Evolutionary conservation across 2,113 vertebrate species (phyloP), one percentile per base, ranked within the genome.

Genomic region (Misgurnus anguillicaudatus): DNA sequence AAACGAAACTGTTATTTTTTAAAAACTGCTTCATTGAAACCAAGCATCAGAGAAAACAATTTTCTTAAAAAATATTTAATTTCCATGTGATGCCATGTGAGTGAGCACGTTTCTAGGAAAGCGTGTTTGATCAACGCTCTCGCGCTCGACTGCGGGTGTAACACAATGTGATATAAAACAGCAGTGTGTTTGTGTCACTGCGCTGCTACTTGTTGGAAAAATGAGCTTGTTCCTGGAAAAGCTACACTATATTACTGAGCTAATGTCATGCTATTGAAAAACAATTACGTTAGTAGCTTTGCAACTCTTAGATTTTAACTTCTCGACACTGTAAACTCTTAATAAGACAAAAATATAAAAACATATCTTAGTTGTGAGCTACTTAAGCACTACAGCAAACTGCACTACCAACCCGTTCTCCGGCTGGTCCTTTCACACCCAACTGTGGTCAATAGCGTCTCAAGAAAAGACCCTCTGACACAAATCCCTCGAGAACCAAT

Each of bases 401-500:
- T 64, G 45, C 41, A 51, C 11, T 14, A 24, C 24, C 36, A 17
- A 51, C 42, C 64, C n/a, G 47, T 64, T 60, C 68, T 47, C 53
- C 24, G 67, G 63, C 68, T 64, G 77, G 41, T 17, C 42, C 82
- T 88, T 51, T 57, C 53, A 17, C 78, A 79, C 66, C 45, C n/a
- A 60, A 13, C 55, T 80, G 72, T 36, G 68, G 80, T 61, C 73
- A 39, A 82, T 77, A 78, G 53, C 47, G 82, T 63, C 73, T 81
- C 86, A 75, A 74, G 42, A 36, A 83, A 80, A 72, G 80, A 21
- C 75, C 83, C 82, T 85, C 17, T 77, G 75, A 75, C 24, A 60
- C 68, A 80, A 88, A 86, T 90, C 90, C 90, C 82, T 79, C 0
- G 87, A 89, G 90, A 92, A 85, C 90, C 90, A 92, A 92, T 91